Evolutionary conservation across 2,888 invertebrate genomes (phyloP).

Genomic region (Cremastobaeus sp.): DNA sequence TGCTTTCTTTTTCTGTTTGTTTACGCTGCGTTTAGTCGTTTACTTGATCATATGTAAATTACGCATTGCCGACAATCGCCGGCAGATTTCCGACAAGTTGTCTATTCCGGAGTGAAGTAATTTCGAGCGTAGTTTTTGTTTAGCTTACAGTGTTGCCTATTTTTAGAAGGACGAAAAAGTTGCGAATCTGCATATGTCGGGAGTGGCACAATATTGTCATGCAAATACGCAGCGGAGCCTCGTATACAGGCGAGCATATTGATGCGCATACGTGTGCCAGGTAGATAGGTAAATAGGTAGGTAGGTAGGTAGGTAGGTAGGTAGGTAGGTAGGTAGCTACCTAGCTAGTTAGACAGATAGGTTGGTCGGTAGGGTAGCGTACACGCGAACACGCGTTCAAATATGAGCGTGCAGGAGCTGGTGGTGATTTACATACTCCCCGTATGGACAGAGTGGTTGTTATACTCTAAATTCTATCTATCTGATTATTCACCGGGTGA

Average conservation of each 20-base stretch:
- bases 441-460: conserved; percentile 60
- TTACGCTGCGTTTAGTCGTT: too few species aligned
- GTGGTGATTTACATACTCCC: conserved; percentile 71
- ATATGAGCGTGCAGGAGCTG: conserved; percentile 42
- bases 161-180: conserved; percentile 55
- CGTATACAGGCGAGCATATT: conserved; percentile 37
- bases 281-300: conserved; percentile 31
- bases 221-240: conserved; percentile 66
- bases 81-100: too few species aligned
- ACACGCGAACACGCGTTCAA: conserved; percentile 46
- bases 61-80: too few species aligned
- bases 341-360: conserved; percentile 16
- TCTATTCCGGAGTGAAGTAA: conserved; percentile 15
- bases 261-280: conserved; percentile 17
- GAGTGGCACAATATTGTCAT: conserved; percentile 71
- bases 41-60: too few species aligned
- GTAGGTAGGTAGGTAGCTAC: conserved; percentile 32
- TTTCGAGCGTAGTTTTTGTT: conserved; percentile 13
- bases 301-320: conserved; percentile 37
- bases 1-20: too few species aligned
- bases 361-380: conserved; percentile 27
- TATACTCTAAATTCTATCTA: conserved; percentile 63
- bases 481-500: conserved; percentile 72
- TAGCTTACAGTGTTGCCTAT: conserved; percentile 53
- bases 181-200: conserved; percentile 67